Percentiles rank a stretch among this genome's conserved stretches.
Evolutionary conservation across 2,888 invertebrate genomes (phyloP).

Genomic region (Drosophila paranaensis): DNA sequence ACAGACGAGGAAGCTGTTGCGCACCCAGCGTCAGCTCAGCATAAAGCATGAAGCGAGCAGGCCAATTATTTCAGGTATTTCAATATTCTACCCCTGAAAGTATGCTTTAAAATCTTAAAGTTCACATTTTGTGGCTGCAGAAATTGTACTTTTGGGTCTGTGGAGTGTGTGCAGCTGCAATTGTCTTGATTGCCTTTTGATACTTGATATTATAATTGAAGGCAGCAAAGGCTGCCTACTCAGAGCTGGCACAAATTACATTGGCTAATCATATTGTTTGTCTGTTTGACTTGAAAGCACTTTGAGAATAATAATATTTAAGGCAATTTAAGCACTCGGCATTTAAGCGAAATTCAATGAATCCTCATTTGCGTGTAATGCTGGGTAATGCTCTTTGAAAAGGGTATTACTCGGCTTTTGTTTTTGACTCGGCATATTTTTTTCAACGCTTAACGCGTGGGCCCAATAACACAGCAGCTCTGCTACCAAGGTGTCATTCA

Average conservation of each 20-base stretch:
- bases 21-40: neutral
- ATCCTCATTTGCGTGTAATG: slow-evolving; percentile 12
- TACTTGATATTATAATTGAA: slow-evolving; percentile 2
- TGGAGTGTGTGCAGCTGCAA: neutral
- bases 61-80: neutral
- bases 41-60: neutral
- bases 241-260: neutral
- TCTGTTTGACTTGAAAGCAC: slow-evolving; percentile 1
- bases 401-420: slow-evolving; percentile 3
- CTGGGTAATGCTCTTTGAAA: slow-evolving; percentile 9
- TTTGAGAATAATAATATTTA: slow-evolving; percentile 2
- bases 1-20: neutral
- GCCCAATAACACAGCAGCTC: neutral
- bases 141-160: neutral
- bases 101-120: neutral
- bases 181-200: neutral
- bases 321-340: neutral
- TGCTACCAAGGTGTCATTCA: slow-evolving; percentile 18
- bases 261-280: neutral
- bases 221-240: neutral
- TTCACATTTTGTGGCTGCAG: neutral
- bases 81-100: neutral
- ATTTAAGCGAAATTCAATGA: slow-evolving; percentile 25
- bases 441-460: neutral
- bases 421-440: slow-evolving; percentile 1